These are phyloP conservation scores for Lytechinus variegatus DNA, from an alignment of 35 echinoderm and acorn worm genomes.

Conservation along the genomic window DNA sequence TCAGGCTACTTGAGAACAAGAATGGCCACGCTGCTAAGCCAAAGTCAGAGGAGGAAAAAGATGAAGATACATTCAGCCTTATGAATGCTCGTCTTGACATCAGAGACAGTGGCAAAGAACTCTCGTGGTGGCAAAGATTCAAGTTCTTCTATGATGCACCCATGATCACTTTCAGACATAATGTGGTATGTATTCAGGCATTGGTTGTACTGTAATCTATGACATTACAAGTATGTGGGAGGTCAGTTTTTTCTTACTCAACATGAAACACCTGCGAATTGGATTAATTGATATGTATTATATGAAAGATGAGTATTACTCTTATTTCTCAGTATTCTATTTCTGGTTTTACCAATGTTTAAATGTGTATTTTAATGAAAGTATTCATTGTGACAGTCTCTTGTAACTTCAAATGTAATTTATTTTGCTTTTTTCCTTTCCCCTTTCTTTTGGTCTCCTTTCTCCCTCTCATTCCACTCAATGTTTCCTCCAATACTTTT, in stretches of 20 bases:
- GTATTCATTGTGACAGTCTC: no score
- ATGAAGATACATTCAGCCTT: slow-evolving; percentile 30
- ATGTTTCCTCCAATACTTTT: background rate
- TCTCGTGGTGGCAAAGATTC: slow-evolving; percentile 72
- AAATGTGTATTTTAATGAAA: no score
- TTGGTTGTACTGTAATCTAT: background rate
- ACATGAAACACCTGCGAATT: no score
- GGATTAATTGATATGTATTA: no score
- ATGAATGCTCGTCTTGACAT: slow-evolving; percentile 77
- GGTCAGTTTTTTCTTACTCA: background rate
- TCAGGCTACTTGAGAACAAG: slow-evolving; percentile 38
- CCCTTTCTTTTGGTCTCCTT: no score
- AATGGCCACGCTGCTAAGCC: slow-evolving; percentile 30
- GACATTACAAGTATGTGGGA: background rate
- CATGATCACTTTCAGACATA: slow-evolving; percentile 85
- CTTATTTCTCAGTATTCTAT: no score
- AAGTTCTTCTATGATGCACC: slow-evolving; percentile 90
- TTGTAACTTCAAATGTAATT: no score
- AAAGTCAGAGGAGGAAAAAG: background rate
- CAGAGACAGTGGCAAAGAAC: slow-evolving; percentile 71
- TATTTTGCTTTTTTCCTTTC: no score
- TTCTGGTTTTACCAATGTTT: no score
- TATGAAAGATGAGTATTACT: no score
- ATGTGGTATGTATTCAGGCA: slow-evolving; percentile 63
- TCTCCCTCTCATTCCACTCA: background rate